Conservation (phyloP, 2,797 vertebrate species). For the Orestias chungarensis region DNA sequence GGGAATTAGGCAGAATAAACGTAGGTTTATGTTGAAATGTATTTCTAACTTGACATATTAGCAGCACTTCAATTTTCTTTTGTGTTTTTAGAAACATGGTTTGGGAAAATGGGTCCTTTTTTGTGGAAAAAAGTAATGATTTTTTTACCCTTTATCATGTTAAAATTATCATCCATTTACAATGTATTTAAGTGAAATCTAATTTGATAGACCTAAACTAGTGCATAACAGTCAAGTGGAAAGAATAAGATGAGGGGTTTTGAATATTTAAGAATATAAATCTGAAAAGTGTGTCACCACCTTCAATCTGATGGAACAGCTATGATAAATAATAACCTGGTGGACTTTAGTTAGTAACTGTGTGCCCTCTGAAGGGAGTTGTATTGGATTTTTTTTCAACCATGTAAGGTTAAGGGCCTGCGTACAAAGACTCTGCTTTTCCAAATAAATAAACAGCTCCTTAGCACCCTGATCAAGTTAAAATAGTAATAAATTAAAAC, state of each 20-base stretch:
- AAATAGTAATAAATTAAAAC: background rate
- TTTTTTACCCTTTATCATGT: background rate
- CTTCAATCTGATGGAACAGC: background rate
- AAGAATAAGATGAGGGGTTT: background rate
- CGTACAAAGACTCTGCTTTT: background rate
- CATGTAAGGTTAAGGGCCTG: no score
- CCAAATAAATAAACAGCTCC: background rate
- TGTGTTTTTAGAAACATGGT: background rate
- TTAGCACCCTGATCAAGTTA: background rate
- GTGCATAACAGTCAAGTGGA: background rate
- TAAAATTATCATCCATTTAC: no score
- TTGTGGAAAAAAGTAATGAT: no score
- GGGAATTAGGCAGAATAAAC: background rate
- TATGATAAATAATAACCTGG: background rate
- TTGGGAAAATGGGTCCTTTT: background rate
- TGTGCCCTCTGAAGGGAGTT: background rate
- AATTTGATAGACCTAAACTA: background rate
- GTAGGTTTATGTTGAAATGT: background rate
- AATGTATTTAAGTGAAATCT: background rate
- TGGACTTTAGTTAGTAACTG: background rate
- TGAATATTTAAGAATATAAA: background rate
- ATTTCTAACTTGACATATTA: no score
- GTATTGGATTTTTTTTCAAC: background rate
- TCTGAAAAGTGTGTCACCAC: background rate
- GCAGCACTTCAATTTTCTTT: background rate